Base-by-base conservation (phyloP, 1,140 invertebrate genomes). In the Camponotus floridanus region DNA sequence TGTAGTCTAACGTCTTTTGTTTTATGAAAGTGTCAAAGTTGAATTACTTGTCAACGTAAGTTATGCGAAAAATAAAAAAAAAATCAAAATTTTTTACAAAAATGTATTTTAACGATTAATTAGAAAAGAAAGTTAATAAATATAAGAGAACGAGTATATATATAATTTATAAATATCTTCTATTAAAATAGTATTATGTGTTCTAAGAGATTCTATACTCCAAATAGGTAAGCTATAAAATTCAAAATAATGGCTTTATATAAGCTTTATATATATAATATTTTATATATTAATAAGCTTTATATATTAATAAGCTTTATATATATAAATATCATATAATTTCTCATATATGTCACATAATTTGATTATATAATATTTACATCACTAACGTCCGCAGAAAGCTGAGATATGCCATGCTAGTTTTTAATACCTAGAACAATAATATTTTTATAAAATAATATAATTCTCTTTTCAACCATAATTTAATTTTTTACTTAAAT, bases 331-430 rank as follows among this genome's bases (percentile, higher is more conserved):
- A 13, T 13, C 4, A 48, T 45, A 48, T 13, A 26, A 61, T 71
- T 81, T 8, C 59, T 45, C 21, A 36, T 33, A 21, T 71, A 15
- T 48, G 9, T 39, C 4, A 78, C 13, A 61, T 13, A 42, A 81
- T 70, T 36, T 9, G 9, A 45, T 45, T 45, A 45, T 45, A 45
- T 9, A 45, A 45, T 59, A 62, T 84, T 79, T 79, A 86, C 15
- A 86, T 80, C 1, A 79, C 21, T 67, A 85, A 68, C 13, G 67
- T 81, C 15, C 67, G 59, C n/a, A 86, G 76, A 55, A 86, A 83
- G 74, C 78, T 86, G 39, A 86, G 39, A 64, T 86, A 86, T 3
- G 57, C 85, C 42, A 86, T 5, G 18, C 45, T 81, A n/a, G 85
- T 81, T 55, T 86, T 86, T 7, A 86, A 9, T 39, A 86, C 59